Percentiles rank a stretch among this genome's conserved stretches.
These are phyloP conservation scores for Amiota mariae DNA, from an alignment of 2,888 invertebrate genomes.

Conservation along the genomic window DNA sequence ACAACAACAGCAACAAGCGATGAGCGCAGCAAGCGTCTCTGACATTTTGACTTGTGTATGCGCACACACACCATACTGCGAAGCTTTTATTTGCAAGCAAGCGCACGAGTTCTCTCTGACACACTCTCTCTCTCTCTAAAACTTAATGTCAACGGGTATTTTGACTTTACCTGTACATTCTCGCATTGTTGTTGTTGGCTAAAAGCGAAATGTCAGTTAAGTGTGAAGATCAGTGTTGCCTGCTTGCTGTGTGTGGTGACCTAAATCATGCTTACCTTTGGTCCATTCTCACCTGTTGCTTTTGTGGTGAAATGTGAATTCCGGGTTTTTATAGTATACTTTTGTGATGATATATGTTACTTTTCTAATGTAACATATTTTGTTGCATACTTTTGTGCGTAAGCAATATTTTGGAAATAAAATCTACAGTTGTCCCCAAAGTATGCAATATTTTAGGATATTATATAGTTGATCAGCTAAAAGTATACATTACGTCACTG, in stretches of 20 bases:
- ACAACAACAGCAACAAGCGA: background rate
- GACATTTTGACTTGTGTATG: background rate
- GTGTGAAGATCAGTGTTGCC: slow-evolving; percentile 1
- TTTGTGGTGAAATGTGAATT: background rate
- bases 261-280: background rate
- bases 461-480: no score
- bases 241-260: background rate
- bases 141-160: background rate
- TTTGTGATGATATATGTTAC: no score
- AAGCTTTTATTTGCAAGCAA: background rate
- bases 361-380: no score
- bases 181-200: background rate
- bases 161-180: background rate
- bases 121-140: background rate
- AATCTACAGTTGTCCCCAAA: no score
- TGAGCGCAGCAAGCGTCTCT: background rate
- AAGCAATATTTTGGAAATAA: no score
- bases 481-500: no score
- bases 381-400: no score
- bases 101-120: background rate
- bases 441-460: no score
- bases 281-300: background rate
- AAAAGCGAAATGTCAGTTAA: slow-evolving; percentile 25
- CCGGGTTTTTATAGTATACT: no score
- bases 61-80: no score